Base-by-base conservation (phyloP, 2,113 vertebrate species). In the Dromiciops gliroides region DNA sequence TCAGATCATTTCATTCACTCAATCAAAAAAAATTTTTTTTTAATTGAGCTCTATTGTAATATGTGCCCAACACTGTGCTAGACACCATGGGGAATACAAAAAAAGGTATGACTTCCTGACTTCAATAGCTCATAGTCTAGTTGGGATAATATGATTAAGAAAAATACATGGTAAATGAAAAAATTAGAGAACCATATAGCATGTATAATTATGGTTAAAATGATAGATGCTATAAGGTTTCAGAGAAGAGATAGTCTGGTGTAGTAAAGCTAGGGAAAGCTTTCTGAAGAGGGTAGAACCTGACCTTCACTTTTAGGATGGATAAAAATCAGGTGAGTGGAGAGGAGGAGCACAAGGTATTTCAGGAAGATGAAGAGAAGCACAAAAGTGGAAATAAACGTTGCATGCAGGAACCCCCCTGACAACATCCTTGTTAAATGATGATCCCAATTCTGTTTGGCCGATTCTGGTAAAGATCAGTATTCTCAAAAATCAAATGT, bases 201-300 rank as follows among this genome's bases (percentile, higher is more conserved):
- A n/a, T 75, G 37, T 75, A 75, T 75, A n/a, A n/a, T 75, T 75
- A n/a, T 75, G 60, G 12, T 75, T 16, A 12, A 19, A 83, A 44
- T 44, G 37, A 91, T 24, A 92, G 89, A 91, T 48, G 67, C 3
- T 88, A 50, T 47, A 53, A 31, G 49, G 89, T 47, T 52, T 93
- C 14, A 83, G 48, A 93, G 24, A 48, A 2, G 6, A 44, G 56
- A 51, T 11, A 94, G 37, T 90, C 31, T 22, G 88, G 23, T 52
- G 91, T n/a, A 94, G 90, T 90, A 92, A 48, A 89, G 88, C 44
- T 48, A 89, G 93, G 47, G 50, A 93, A 95, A 90, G 89, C n/a
- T 26, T 48, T 22, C 26, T 11, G 22, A 95, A 3, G 25, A 88
- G 89, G n/a, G 24, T 51, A 1, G 51, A 94, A 7, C 26, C 37